Conservation (phyloP, 2,797 vertebrate genomes). For the Mastacembelus armatus region DNA sequence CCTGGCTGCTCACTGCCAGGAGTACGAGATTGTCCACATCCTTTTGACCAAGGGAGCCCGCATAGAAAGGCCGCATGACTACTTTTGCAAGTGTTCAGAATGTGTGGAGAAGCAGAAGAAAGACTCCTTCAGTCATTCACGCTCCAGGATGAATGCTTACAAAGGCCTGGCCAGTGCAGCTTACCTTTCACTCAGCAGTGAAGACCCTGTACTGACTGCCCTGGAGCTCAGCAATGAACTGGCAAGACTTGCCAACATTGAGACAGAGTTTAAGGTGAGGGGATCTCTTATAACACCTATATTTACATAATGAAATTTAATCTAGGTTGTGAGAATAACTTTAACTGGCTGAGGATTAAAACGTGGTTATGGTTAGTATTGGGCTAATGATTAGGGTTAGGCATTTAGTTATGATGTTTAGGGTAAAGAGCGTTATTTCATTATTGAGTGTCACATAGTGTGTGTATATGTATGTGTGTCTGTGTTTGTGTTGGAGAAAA, state of each 20-base stretch:
- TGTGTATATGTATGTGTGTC: background rate
- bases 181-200: constrained; percentile 94
- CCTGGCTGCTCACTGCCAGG: constrained; percentile 95
- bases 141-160: constrained; percentile 97
- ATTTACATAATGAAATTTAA: background rate
- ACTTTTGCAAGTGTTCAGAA: constrained; percentile 95
- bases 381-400: too few relatives aligned
- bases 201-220: constrained; percentile 94
- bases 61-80: constrained; percentile 95
- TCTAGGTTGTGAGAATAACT: too few relatives aligned
- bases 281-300: background rate
- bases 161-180: constrained; percentile 95
- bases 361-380: too few relatives aligned
- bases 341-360: too few relatives aligned
- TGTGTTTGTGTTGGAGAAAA: background rate
- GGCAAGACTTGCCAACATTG: constrained; percentile 95
- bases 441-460: too few relatives aligned
- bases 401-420: too few relatives aligned
- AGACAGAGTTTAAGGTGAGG: constrained; percentile 97
- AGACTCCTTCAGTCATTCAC: constrained; percentile 95
- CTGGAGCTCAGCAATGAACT: constrained; percentile 97
- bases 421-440: too few relatives aligned
- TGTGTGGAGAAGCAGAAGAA: constrained; percentile 92
- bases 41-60: constrained; percentile 92
- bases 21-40: constrained; percentile 97